phyloP scores from a whole-genome alignment of 2,113 vertebrate genomes.

The Ondatra zibethicus region DNA sequence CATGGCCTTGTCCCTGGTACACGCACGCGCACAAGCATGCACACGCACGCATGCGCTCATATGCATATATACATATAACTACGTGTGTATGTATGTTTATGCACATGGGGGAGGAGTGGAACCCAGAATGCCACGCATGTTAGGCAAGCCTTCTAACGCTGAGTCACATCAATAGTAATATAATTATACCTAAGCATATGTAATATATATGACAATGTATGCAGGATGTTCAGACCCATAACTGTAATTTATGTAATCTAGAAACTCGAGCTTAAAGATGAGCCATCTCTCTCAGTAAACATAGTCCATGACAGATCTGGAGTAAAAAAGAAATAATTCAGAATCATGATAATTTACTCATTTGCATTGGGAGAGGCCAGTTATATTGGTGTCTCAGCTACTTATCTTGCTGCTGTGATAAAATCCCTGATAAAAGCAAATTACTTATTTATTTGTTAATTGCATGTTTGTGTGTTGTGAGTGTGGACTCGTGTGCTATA shows the following conservation, averaged over 20 bases:
- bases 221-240: neutral
- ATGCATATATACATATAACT: neutral
- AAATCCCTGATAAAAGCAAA: neutral
- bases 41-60: neutral
- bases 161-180: neutral
- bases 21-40: neutral
- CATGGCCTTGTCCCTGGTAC: too few relatives aligned
- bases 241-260: neutral
- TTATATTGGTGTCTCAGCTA: neutral
- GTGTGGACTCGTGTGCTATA: neutral
- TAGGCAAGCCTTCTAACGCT: neutral
- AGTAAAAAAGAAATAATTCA: neutral
- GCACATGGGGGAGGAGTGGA: neutral
- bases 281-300: neutral
- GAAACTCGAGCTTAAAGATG: neutral
- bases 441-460: neutral
- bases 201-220: neutral
- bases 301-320: constrained; percentile 4
- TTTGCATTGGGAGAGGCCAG: neutral
- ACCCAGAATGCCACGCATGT: neutral
- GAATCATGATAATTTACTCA: neutral
- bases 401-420: too few relatives aligned
- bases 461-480: neutral
- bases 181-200: neutral
- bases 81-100: neutral